phyloP scores from a whole-genome alignment of 2,888 invertebrate genomes.

The Ochropleura leucogaster region DNA sequence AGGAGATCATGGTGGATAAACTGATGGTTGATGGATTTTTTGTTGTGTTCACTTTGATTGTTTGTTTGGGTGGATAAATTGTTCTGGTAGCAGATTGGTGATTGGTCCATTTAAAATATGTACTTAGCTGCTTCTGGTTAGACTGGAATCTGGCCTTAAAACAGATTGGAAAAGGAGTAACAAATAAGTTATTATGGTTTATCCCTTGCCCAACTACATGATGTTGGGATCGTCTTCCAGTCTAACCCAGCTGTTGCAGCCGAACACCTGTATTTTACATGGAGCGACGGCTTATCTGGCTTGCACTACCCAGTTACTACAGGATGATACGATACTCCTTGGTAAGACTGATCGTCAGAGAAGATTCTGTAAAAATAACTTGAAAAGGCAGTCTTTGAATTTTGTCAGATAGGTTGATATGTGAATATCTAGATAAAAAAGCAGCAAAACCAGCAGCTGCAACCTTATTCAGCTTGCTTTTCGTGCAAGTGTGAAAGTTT shows the following conservation, averaged over 20 bases:
- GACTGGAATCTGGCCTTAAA: not conserved
- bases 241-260: no score
- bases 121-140: not conserved
- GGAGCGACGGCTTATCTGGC: no score
- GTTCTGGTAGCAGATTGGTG: not conserved
- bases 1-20: constrained; percentile 42
- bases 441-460: not conserved
- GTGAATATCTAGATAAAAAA: no score
- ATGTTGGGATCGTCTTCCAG: no score
- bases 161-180: not conserved
- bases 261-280: no score
- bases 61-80: constrained; percentile 11
- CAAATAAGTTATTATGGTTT: not conserved
- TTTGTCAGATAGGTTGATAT: not conserved
- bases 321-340: no score
- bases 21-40: constrained; percentile 40
- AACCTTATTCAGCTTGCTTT: not conserved
- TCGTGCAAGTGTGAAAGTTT: not conserved
- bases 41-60: constrained; percentile 17
- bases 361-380: not conserved
- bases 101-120: not conserved
- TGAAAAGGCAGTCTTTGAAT: not conserved
- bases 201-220: no score
- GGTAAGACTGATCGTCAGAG: no score
- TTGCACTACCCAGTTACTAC: no score